Conservation (phyloP, 2,888 invertebrate genomes). For the Volucella bombylans region DNA sequence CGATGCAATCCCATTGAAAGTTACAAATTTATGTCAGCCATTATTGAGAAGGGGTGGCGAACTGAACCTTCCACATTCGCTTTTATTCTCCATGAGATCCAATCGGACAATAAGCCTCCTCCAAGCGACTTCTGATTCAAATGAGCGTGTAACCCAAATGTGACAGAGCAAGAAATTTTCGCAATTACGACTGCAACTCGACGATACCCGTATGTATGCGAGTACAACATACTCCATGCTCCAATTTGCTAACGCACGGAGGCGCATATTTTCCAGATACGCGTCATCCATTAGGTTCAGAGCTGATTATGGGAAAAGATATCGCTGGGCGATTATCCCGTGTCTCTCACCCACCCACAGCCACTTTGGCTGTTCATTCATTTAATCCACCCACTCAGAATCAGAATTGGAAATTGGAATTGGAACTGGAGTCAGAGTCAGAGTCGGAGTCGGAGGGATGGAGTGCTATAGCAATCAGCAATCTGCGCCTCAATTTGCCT, state of each 20-base stretch:
- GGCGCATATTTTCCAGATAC: slow-evolving; percentile 5
- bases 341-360: slow-evolving; percentile 27
- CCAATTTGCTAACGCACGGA: not conserved
- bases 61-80: slow-evolving; percentile 10
- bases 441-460: not conserved
- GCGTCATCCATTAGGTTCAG: slow-evolving; percentile 45
- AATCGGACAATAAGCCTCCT: slow-evolving; percentile 46
- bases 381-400: slow-evolving; percentile 26
- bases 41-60: not conserved
- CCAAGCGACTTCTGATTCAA: slow-evolving; percentile 26
- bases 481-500: slow-evolving; percentile 49
- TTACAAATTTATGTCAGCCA: slow-evolving; percentile 23
- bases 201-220: slow-evolving; percentile 4
- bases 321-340: slow-evolving; percentile 50
- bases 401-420: no score
- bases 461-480: slow-evolving; percentile 27
- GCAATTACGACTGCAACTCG: slow-evolving; percentile 39
- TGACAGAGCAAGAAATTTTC: slow-evolving; percentile 33
- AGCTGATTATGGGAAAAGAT: slow-evolving; percentile 57
- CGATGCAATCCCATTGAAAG: slow-evolving; percentile 2
- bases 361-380: slow-evolving; percentile 17
- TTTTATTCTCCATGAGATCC: not conserved
- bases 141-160: slow-evolving; percentile 65
- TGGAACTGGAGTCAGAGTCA: no score
- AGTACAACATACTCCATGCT: not conserved